Base-by-base conservation (phyloP, 1,140 invertebrate species). In the Tenebrio molitor region DNA sequence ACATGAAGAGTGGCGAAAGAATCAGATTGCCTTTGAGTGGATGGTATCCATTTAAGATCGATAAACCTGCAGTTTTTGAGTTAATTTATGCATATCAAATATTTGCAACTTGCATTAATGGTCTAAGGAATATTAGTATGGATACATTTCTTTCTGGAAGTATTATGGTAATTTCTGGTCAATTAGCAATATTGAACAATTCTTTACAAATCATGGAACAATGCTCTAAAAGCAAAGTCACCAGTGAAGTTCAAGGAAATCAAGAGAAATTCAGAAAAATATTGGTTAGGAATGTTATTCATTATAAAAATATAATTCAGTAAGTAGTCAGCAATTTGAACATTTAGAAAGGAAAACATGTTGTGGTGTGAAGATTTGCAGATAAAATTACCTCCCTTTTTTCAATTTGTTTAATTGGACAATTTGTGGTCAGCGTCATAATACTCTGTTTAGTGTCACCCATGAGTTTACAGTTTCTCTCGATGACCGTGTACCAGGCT, bases 11-110 rank as follows among this genome's bases (percentile, higher is more conserved):
- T 12, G 21, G 8, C n/a, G 53, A 64, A 7, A 58, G 71, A 8
- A 14, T 68, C 8, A 63, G 74, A 34, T 53, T 75, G 10, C 78
- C 79, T 5, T 74, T 80, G 23, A 74, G 68, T 46, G 77, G 74
- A 1, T 82, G 79, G 79, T 80, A 73, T 74, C 81, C 81, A 12
- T 82, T 79, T 64, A 39, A 74, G 25, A 74, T 53, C 6, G 34
- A 25, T 15, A 21, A 39, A 46, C 46, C 29, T n/a, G 73, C 76
- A 6, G 36, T 44, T 46, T 80, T 74, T 63, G 74, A 75, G 33
- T 12, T 78, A 5, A 69, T 68, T 39, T 81, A 78, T 16, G n/a
- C n/a, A 6, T 73, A 73, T 41, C 74, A 75, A 69, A 46, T 69
- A 1, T 17, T 66, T 0, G 21, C 44, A 23, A 10, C 67, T 10